Percentiles rank a stretch among this genome's conserved stretches.
Conservation (phyloP, 1,140 invertebrate species). For the Oncopeltus fasciatus region DNA sequence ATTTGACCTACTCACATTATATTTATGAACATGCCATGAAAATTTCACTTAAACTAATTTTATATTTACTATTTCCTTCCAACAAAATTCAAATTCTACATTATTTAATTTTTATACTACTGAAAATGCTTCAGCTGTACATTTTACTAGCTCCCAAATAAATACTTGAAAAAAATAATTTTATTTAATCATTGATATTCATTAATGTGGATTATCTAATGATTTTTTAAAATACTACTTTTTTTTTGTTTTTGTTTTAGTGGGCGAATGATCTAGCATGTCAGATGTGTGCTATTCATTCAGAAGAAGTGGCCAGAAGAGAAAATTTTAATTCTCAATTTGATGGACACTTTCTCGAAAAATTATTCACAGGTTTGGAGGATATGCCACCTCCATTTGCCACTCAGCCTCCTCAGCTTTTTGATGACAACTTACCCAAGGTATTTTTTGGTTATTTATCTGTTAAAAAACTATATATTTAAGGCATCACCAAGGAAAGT, state of each 20-base stretch:
- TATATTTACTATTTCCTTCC: no score
- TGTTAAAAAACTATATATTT: no score
- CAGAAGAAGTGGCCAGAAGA: constrained; percentile 54
- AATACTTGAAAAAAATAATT: neutral
- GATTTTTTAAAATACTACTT: neutral
- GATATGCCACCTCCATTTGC: constrained; percentile 75
- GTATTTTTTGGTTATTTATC: no score
- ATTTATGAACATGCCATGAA: no score
- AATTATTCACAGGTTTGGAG: constrained; percentile 74
- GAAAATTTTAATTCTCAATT: constrained; percentile 58
- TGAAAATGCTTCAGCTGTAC: no score
- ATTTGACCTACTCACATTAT: no score
- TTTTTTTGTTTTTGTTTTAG: constrained; percentile 32
- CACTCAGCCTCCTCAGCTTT: constrained; percentile 55
- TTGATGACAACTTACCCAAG: constrained; percentile 57
- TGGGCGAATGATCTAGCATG: constrained; percentile 65
- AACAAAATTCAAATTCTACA: no score
- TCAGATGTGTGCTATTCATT: constrained; percentile 56
- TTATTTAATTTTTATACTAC: no score
- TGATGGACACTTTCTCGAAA: constrained; percentile 73
- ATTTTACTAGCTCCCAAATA: no score
- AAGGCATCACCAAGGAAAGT: no score
- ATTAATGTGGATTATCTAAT: neutral
- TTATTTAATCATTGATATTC: neutral
- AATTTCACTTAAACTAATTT: no score